Conservation (phyloP, 1,140 invertebrate species). For the Leucophenga varia region DNA sequence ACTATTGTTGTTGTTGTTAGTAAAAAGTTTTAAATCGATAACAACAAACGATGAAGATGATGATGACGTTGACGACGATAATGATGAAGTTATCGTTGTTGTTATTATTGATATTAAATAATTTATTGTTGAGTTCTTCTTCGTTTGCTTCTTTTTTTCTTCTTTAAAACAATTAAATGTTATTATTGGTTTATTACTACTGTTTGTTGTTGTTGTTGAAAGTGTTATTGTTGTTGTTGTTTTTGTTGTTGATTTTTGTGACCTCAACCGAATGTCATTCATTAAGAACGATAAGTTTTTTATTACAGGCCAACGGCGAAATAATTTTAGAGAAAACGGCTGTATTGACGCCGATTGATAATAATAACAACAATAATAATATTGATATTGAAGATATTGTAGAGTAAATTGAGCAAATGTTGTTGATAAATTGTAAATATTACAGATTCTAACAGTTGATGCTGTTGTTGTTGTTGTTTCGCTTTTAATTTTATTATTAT, state of each 20-base stretch:
- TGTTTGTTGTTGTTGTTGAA: conserved; percentile 6
- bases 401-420: conserved; percentile 31
- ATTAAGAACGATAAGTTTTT: conserved; percentile 44
- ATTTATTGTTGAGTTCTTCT: conserved; percentile 6
- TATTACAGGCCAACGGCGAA: conserved; percentile 28
- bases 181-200: conserved; percentile 4
- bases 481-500: too few relatives aligned
- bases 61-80: not conserved
- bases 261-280: conserved; percentile 48
- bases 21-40: not conserved
- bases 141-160: not conserved
- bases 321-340: too few relatives aligned
- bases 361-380: too few relatives aligned
- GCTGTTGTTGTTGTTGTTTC: conserved; percentile 7
- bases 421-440: too few relatives aligned
- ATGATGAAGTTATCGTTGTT: conserved; percentile 1
- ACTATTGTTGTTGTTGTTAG: conserved; percentile 45
- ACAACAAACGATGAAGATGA: not conserved
- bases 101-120: too few relatives aligned
- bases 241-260: conserved; percentile 37
- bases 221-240: conserved; percentile 24
- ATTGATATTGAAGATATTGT: too few relatives aligned
- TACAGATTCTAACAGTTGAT: not conserved
- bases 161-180: conserved; percentile 7
- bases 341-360: too few relatives aligned